Conservation (phyloP, 2,888 invertebrate species). For the Cerastoderma edule region DNA sequence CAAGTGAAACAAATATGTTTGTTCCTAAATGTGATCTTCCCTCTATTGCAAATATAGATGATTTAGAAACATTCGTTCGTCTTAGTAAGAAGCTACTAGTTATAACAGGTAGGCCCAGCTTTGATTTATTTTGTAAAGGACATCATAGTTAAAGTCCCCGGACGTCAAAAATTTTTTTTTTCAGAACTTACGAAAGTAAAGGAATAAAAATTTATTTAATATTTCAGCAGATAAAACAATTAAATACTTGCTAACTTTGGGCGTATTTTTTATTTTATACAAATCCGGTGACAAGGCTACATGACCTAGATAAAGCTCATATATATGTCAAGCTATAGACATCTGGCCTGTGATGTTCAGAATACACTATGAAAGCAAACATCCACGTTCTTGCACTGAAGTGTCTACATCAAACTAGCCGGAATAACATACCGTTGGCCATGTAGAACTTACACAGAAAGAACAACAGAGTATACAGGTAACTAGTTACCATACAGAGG, state of each 20-base stretch:
- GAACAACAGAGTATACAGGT: no score
- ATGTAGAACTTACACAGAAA: no score
- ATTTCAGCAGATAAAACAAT: neutral
- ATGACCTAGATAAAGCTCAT: no score
- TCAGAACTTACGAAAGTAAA: neutral
- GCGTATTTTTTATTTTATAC: neutral
- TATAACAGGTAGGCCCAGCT: slow-evolving; percentile 86
- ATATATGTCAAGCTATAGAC: no score
- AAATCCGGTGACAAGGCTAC: neutral
- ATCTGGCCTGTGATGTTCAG: no score
- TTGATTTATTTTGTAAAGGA: neutral
- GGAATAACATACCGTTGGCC: no score
- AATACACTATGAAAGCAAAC: no score
- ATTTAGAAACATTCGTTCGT: slow-evolving; percentile 87
- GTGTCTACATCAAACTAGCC: no score
- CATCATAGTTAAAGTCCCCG: neutral
- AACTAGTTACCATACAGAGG: no score
- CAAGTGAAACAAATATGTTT: slow-evolving; percentile 33
- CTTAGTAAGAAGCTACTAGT: slow-evolving; percentile 85
- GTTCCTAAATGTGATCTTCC: slow-evolving; percentile 91
- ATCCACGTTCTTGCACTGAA: no score
- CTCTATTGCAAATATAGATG: slow-evolving; percentile 78
- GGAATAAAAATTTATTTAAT: neutral
- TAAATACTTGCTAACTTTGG: neutral
- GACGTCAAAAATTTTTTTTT: neutral